Evolutionary conservation across 2,797 vertebrate genomes (phyloP), one percentile per base, ranked within the genome.

Genomic region (Acipenser ruthenus): DNA sequence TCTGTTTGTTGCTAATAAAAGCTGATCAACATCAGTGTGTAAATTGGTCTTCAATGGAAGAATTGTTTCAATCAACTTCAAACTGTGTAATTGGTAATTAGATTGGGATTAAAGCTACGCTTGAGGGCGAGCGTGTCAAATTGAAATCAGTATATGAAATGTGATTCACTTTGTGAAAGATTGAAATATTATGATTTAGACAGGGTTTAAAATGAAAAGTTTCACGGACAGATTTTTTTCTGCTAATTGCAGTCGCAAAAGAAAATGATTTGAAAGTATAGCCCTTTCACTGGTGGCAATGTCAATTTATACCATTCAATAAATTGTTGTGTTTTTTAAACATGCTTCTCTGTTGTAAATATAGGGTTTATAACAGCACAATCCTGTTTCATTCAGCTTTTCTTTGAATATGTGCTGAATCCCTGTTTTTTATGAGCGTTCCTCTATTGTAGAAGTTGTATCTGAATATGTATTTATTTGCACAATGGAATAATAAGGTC

Each of bases 81-180:
- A 84, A 88, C 83, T 85, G 84, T 89, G 87, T 91, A 90, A 89
- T 91, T 91, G 87, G 87, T 91, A 90, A 89, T 91, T 91, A 88
- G 89, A 89, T 88, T 89, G 84, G 88, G 88, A 91, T 90, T 90
- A 91, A 86, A 88, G 23, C 87, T 82, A 84, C 84, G 83, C 82
- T 81, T 72, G 83, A 87, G 83, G 82, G 86, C 84, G 84, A 88
- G 84, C 84, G 73, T 88, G 88, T 84, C 88, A 84, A 90, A 89
- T 90, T 88, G 82, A 87, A 89, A 90, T 89, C 86, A 89, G 88
- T 87, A 89, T 89, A 88, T 83, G 84, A 90, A 90, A 91, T 90
- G 86, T 89, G 87, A 91, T 91, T 91, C 87, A 89, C 90, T 90
- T 88, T 88, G 88, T 90, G 86, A 80, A 88, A 87, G 88, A 88